phyloP scores from a whole-genome alignment of 2,113 vertebrate species.

The Catharus minimus region DNA sequence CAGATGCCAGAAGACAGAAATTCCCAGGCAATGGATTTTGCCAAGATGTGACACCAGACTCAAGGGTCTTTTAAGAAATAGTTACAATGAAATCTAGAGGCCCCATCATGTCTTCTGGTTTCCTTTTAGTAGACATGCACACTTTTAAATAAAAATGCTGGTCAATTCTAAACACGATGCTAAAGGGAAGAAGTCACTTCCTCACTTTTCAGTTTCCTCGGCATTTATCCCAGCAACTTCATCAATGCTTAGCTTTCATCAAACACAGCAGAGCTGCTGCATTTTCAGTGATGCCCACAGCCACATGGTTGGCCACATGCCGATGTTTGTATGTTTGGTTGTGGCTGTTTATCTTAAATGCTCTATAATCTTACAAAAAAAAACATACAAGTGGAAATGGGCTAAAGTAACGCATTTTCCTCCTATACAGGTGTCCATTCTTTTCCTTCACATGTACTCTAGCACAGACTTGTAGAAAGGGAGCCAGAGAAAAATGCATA shows the following conservation, averaged over 20 bases:
- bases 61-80: not conserved
- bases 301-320: not conserved
- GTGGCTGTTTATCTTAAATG: not conserved
- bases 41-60: not conserved
- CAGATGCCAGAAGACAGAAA: not conserved
- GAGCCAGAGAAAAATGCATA: not conserved
- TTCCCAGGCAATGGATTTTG: not conserved
- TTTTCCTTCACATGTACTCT: not conserved
- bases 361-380: not conserved
- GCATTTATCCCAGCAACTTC: slow-evolving; percentile 36
- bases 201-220: slow-evolving; percentile 41
- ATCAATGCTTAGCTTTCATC: slow-evolving; percentile 61
- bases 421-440: not conserved
- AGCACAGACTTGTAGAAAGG: not conserved
- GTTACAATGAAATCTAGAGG: not conserved
- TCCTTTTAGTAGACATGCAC: not conserved
- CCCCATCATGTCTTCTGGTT: not conserved
- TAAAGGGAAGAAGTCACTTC: slow-evolving; percentile 20
- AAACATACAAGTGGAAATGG: not conserved
- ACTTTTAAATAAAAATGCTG: not conserved
- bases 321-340: not conserved
- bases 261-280: not conserved
- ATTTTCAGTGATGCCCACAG: not conserved
- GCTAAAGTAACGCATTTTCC: not conserved
- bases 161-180: not conserved